Evolutionary conservation across 1,140 invertebrate species (phyloP).

Genomic region (Heliconius congener): DNA sequence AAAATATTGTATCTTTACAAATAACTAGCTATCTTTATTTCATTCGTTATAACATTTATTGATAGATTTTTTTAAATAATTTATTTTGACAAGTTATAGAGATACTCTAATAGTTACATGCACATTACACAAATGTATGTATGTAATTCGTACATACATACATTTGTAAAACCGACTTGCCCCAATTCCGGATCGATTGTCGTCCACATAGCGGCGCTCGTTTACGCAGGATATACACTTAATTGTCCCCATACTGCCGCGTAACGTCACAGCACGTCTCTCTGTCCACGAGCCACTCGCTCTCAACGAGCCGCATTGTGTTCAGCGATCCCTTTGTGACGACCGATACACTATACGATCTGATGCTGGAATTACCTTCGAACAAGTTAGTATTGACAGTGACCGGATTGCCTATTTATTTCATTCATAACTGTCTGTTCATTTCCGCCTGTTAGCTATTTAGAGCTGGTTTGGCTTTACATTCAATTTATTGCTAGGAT

Average conservation of each 20-base stretch:
- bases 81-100: too few species aligned
- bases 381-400: conserved; percentile 13
- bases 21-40: too few species aligned
- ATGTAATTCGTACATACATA: background rate
- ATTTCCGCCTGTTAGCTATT: background rate
- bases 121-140: too few species aligned
- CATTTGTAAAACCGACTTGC: background rate
- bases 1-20: too few species aligned
- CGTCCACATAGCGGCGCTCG: background rate
- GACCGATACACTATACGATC: background rate
- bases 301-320: conserved; percentile 27
- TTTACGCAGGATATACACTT: conserved; percentile 25
- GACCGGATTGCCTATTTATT: conserved; percentile 5
- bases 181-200: conserved; percentile 8
- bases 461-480: background rate
- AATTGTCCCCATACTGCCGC: conserved; percentile 19
- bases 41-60: too few species aligned
- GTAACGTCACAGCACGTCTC: conserved; percentile 13
- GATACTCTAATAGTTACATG: too few species aligned
- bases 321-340: background rate
- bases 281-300: conserved; percentile 27
- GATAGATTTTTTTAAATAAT: too few species aligned
- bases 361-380: background rate
- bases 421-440: background rate
- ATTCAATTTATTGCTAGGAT: background rate